phyloP scores from a whole-genome alignment of 2,888 invertebrate genomes.

The Teinopalpus imperialis region DNA sequence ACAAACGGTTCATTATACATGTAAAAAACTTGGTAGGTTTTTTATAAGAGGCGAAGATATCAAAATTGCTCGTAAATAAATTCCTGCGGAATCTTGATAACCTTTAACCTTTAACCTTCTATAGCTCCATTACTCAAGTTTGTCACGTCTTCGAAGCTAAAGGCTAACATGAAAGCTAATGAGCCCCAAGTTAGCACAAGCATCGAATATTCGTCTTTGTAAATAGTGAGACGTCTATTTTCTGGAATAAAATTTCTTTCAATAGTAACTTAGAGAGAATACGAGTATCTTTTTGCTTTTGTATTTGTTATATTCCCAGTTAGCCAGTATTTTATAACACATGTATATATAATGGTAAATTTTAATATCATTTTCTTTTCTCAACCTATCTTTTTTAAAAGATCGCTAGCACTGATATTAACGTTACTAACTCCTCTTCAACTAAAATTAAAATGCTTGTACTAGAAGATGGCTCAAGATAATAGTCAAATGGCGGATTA shows the following conservation, averaged over 20 bases:
- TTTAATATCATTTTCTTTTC: too few relatives aligned
- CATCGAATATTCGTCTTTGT: constrained; percentile 15
- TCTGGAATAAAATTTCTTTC: not conserved
- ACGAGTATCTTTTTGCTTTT: not conserved
- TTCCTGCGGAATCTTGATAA: constrained; percentile 17
- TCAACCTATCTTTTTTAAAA: too few relatives aligned
- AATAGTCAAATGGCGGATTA: too few relatives aligned
- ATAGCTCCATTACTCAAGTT: constrained; percentile 18
- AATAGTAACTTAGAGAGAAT: not conserved
- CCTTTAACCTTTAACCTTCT: constrained; percentile 18
- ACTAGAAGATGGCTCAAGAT: too few relatives aligned
- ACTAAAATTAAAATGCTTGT: too few relatives aligned
- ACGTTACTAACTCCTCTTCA: too few relatives aligned
- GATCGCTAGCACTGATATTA: too few relatives aligned
- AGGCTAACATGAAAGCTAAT: constrained; percentile 26
- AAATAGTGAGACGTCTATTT: constrained; percentile 11
- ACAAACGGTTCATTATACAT: constrained; percentile 2
- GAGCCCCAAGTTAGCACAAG: constrained; percentile 13
- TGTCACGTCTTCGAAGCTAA: constrained; percentile 22
- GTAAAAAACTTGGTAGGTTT: not conserved
- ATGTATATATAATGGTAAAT: too few relatives aligned
- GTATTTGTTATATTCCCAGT: not conserved
- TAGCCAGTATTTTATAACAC: too few relatives aligned
- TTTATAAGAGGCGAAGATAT: constrained; percentile 5
- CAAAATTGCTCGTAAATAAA: constrained; percentile 17